phyloP scores from a whole-genome alignment of 2,888 invertebrate genomes.

The Capitulum mitella region DNA sequence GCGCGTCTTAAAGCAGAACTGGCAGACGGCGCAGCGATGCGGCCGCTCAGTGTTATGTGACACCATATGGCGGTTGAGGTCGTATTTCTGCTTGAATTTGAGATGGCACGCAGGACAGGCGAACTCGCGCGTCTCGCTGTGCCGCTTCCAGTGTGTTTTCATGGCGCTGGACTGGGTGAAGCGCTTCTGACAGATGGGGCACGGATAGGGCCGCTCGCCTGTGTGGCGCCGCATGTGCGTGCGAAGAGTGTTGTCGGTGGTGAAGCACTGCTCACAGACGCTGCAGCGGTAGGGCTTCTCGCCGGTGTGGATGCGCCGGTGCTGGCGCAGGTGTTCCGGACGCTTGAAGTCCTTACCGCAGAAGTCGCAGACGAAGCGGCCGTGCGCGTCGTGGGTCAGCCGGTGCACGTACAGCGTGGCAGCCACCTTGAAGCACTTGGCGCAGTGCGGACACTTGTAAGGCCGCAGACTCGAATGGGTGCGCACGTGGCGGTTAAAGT shows the following conservation, averaged over 20 bases:
- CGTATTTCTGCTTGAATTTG: conserved; percentile 21
- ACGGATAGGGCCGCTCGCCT: neutral
- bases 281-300: conserved; percentile 9
- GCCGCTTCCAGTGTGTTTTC: conserved; percentile 19
- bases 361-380: conserved; percentile 14
- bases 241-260: conserved; percentile 22
- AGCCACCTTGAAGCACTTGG: conserved; percentile 9
- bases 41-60: conserved; percentile 1
- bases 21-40: neutral
- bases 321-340: conserved; percentile 19
- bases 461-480: neutral
- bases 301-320: conserved; percentile 21
- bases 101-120: neutral
- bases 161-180: conserved; percentile 19
- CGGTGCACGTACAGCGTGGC: conserved; percentile 21
- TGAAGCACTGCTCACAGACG: conserved; percentile 10
- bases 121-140: conserved; percentile 15
- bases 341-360: conserved; percentile 23
- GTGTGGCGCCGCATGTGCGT: conserved; percentile 24
- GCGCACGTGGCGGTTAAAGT: conserved; percentile 21
- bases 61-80: conserved; percentile 1
- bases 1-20: conserved; percentile 2
- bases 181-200: conserved; percentile 6
- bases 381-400: neutral
- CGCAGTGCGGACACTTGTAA: conserved; percentile 14